Conservation (phyloP, 2,797 vertebrate species). For the Craterocephalus amniculus region DNA sequence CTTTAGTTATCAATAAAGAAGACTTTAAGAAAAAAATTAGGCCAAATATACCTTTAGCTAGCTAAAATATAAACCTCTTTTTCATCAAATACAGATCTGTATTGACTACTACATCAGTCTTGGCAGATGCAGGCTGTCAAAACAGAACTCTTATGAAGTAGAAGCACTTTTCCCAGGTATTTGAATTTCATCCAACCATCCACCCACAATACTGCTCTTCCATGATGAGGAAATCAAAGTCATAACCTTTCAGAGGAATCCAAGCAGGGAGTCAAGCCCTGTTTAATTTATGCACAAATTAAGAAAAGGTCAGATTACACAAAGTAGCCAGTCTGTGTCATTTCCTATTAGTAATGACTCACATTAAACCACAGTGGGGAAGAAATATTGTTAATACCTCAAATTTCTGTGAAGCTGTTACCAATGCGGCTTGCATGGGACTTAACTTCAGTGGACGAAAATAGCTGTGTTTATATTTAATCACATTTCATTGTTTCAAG, state of each 20-base stretch:
- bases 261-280: conserved; percentile 51
- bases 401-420: conserved; percentile 62
- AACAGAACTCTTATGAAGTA: conserved; percentile 37
- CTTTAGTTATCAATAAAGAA: background rate
- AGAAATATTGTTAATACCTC: conserved; percentile 69
- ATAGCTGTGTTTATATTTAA: conserved; percentile 52
- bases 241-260: conserved; percentile 55
- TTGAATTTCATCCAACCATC: conserved; percentile 49
- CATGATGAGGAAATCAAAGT: conserved; percentile 51
- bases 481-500: conserved; percentile 59
- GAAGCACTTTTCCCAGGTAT: conserved; percentile 27
- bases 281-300: conserved; percentile 56
- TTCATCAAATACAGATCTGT: background rate
- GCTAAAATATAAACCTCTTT: background rate
- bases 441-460: conserved; percentile 43
- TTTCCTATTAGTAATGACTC: conserved; percentile 63
- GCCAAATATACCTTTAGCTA: background rate
- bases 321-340: conserved; percentile 43
- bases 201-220: conserved; percentile 35
- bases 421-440: conserved; percentile 54
- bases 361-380: conserved; percentile 45
- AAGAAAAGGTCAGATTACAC: conserved; percentile 61
- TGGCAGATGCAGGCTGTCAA: conserved; percentile 4
- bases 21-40: background rate
- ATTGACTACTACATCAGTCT: background rate